phyloP scores from a whole-genome alignment of 2,888 invertebrate species.

The Pheosia tremula region DNA sequence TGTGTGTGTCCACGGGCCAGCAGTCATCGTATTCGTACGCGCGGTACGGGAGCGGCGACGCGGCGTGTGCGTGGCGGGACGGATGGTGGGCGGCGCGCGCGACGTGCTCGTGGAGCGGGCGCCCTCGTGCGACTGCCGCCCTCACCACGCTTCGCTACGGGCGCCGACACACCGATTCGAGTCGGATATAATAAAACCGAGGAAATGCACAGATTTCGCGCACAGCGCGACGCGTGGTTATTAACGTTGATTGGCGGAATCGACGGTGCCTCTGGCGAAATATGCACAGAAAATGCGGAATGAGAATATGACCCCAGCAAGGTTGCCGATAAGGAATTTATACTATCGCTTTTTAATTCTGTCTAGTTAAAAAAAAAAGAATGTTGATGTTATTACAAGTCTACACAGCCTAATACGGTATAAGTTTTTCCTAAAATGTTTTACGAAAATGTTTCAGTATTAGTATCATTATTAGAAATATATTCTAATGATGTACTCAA shows the following conservation, averaged over 20 bases:
- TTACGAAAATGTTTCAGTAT: too few relatives aligned
- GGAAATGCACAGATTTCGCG: conserved; percentile 64
- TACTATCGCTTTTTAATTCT: not conserved
- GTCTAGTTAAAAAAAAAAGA: not conserved
- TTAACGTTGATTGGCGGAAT: conserved; percentile 50
- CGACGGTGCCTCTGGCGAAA: conserved; percentile 22
- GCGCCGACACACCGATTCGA: conserved; percentile 23
- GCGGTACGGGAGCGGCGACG: conserved; percentile 39
- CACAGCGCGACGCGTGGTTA: conserved; percentile 45
- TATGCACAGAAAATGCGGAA: conserved; percentile 19
- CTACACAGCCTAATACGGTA: too few relatives aligned
- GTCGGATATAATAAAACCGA: conserved; percentile 51
- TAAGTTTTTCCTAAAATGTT: too few relatives aligned
- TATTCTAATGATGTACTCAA: too few relatives aligned
- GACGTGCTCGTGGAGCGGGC: conserved; percentile 66
- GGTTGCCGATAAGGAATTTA: conserved; percentile 14
- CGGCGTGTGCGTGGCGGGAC: conserved; percentile 33
- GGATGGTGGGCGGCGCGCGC: conserved; percentile 37
- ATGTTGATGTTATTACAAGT: not conserved
- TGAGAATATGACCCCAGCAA: conserved; percentile 11
- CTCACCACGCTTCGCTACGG: conserved; percentile 10
- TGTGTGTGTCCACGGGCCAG: conserved; percentile 49
- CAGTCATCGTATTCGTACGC: conserved; percentile 54
- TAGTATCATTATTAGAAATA: too few relatives aligned
- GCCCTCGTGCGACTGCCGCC: conserved; percentile 73